phyloP scores from a whole-genome alignment of 2,888 invertebrate genomes.

The Eristalis pertinax region DNA sequence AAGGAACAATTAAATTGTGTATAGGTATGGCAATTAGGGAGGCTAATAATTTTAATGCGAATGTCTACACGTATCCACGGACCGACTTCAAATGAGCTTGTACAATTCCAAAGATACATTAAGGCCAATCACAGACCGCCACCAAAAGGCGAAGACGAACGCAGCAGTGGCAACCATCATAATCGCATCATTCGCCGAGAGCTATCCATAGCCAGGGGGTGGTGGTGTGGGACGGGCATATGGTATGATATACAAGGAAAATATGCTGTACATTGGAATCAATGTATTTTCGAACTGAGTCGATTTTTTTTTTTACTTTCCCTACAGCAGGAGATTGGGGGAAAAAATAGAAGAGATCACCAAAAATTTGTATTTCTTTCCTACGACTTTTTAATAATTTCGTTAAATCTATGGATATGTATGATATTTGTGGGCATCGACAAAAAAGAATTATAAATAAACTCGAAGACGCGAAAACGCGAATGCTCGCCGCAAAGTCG shows the following conservation, averaged over 20 bases:
- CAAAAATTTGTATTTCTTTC: constrained; percentile 28
- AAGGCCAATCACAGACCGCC: constrained; percentile 65
- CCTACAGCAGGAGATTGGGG: neutral
- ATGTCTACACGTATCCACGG: constrained; percentile 81
- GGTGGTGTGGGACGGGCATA: constrained; percentile 2
- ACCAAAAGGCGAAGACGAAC: constrained; percentile 27
- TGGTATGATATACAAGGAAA: constrained; percentile 5
- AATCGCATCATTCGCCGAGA: constrained; percentile 46
- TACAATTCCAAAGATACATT: constrained; percentile 79
- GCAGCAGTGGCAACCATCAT: constrained; percentile 48
- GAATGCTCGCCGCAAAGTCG: constrained; percentile 33
- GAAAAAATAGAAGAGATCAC: constrained; percentile 4
- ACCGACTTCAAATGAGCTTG: constrained; percentile 81
- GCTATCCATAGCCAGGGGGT: neutral
- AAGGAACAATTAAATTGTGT: neutral
- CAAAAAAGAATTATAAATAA: constrained; percentile 49
- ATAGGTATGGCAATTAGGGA: constrained; percentile 17
- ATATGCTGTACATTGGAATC: constrained; percentile 34
- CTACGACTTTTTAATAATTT: constrained; percentile 32
- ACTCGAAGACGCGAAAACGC: constrained; percentile 24
- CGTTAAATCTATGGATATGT: neutral
- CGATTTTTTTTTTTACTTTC: neutral
- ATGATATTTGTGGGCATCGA: neutral
- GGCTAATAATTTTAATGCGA: constrained; percentile 62
- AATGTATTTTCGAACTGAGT: constrained; percentile 45